Base-by-base conservation (phyloP, 2,888 invertebrate genomes). In the Campoplex nolae region DNA sequence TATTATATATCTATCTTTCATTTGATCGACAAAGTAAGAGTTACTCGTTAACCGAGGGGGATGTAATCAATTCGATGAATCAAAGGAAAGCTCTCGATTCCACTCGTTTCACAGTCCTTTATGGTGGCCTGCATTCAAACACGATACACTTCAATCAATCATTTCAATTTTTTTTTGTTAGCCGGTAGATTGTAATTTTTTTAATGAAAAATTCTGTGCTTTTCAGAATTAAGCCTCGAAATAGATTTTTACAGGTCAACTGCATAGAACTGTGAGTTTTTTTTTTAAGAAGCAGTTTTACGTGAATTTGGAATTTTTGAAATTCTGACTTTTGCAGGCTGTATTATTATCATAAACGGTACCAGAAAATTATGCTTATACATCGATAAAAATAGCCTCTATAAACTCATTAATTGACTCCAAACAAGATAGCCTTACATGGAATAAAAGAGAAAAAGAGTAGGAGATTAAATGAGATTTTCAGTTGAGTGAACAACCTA, bases 31-130 rank as follows among this genome's bases (percentile, higher is more conserved):
- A 56, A 78, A 42, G 18, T n/a, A 42, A 32, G 23, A 38, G 51
- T 28, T 3, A 23, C 32, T 38, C 70, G 28, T 65, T 16, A 35
- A 45, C 54, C 56, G 68, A 68, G 13, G 16, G 16, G 48, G 42
- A 73, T 78, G 73, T 67, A 78, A 73, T 83, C 67, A 78, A 78
- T 54, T 77, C 42, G 67, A 35, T n/a, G 51, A 67, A 77, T 56
- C 32, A 73, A 73, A 84, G 67, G 32, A 45, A 56, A 28, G 28
- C 54, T 81, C 28, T 74, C 54, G 48, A 74, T 65, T 32, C 6
- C 16, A 16, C 18, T 35, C 23, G 16, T 32, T 23, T 35, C 28
- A 18, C 38, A 42, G 18, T 65, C 11, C 48, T 58, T 51, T 11
- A 45, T 16, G 16, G 45, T 3, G 3, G 28, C 18, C 7, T 32